Evolutionary conservation across 2,113 vertebrate genomes (phyloP).

Genomic region (Odontesthes bonariensis): DNA sequence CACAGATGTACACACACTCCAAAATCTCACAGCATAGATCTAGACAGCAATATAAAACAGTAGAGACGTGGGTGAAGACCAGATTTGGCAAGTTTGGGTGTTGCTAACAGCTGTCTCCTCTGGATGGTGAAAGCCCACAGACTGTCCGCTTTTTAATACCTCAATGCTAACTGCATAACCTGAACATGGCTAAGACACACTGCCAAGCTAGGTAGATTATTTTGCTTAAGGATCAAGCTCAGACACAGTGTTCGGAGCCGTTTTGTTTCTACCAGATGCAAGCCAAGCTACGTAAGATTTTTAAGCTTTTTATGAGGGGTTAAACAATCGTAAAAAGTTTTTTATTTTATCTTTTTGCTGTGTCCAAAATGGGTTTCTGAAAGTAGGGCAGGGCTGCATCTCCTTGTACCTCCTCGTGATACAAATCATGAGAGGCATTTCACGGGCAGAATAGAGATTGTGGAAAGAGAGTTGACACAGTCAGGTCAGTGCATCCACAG

Average conservation of each 20-base stretch:
- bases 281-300: background rate
- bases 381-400: background rate
- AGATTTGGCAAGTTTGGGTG: slow-evolving; percentile 16
- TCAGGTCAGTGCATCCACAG: background rate
- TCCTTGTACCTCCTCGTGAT: background rate
- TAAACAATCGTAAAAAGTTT: background rate
- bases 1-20: slow-evolving; percentile 4
- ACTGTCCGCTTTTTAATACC: slow-evolving; percentile 4
- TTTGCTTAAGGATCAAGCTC: slow-evolving; percentile 30
- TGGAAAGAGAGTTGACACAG: too few relatives aligned
- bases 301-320: background rate
- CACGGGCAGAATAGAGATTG: background rate
- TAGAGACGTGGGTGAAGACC: slow-evolving; percentile 15
- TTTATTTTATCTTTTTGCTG: background rate
- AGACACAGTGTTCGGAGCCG: slow-evolving; percentile 8
- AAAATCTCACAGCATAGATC: slow-evolving; percentile 21
- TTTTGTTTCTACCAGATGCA: background rate
- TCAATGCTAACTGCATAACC: slow-evolving; percentile 17
- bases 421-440: background rate
- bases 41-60: slow-evolving; percentile 33
- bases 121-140: background rate
- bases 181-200: slow-evolving; percentile 23
- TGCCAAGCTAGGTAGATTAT: slow-evolving; percentile 36
- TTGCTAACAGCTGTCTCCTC: slow-evolving; percentile 11
- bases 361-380: background rate